phyloP scores from a whole-genome alignment of 2,113 vertebrate species.

The Xiphophorus couchianus region DNA sequence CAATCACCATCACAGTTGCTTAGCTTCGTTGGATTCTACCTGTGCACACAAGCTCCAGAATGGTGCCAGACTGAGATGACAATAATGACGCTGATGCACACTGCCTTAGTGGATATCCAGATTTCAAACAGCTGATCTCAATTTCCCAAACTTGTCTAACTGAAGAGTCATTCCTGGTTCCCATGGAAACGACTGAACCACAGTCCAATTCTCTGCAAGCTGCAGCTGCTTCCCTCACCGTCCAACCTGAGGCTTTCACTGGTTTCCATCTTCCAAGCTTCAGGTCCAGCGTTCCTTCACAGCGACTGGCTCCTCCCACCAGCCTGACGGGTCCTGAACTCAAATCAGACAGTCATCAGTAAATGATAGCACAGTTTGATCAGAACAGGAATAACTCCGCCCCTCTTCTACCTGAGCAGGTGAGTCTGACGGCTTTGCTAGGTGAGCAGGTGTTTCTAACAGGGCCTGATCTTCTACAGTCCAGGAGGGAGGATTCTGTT shows the following conservation, averaged over 20 bases:
- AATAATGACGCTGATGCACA: not conserved
- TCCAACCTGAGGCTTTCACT: not conserved
- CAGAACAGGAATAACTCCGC: conserved; percentile 5
- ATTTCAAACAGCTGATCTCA: not conserved
- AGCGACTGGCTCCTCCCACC: conserved; percentile 4
- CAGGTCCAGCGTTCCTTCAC: conserved; percentile 14
- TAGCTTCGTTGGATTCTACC: not conserved
- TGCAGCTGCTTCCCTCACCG: not conserved
- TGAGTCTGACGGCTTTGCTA: not conserved
- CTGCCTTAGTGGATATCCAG: not conserved
- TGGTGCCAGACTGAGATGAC: not conserved
- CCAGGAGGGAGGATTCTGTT: conserved; percentile 6
- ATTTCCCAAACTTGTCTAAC: not conserved
- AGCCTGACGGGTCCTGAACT: not conserved
- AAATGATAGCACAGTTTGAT: not conserved
- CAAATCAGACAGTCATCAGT: not conserved
- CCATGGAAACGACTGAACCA: not conserved
- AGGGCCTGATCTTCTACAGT: conserved; percentile 6
- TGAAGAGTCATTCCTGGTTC: not conserved
- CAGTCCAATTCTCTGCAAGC: not conserved
- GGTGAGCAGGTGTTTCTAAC: not conserved
- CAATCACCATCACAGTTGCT: too few species aligned
- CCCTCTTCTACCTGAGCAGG: conserved; percentile 3
- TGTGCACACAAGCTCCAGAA: conserved; percentile 2
- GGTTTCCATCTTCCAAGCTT: not conserved